These are phyloP conservation scores for Dilophus febrilis DNA, from an alignment of 2,888 invertebrate species.

Conservation along the genomic window DNA sequence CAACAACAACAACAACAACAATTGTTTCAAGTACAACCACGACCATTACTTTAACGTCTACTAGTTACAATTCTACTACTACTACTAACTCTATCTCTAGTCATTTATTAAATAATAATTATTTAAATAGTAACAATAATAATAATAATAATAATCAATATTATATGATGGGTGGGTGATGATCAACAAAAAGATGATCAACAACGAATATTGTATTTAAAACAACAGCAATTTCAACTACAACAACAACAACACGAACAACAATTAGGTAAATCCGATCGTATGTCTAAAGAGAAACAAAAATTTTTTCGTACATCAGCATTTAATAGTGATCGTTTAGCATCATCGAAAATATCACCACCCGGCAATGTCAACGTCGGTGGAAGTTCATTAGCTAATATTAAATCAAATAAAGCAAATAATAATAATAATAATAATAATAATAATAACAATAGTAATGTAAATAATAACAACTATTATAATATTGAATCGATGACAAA, in stretches of 20 bases:
- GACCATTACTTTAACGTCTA: not conserved
- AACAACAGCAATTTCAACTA: too few relatives aligned
- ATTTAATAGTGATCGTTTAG: conserved; percentile 42
- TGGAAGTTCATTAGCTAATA: conserved; percentile 2
- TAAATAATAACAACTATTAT: conserved; percentile 11
- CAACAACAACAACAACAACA: not conserved
- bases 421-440: not conserved
- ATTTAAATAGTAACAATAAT: too few relatives aligned
- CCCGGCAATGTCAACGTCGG: too few relatives aligned
- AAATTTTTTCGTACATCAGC: conserved; percentile 70
- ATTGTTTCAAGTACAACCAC: not conserved
- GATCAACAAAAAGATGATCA: too few relatives aligned
- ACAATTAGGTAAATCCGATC: conserved; percentile 38
- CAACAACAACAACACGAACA: conserved; percentile 8
- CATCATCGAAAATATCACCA: conserved; percentile 13
- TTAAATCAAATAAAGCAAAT: not conserved
- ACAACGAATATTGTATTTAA: too few relatives aligned
- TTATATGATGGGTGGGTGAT: too few relatives aligned
- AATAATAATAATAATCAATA: too few relatives aligned
- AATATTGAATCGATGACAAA: conserved; percentile 1
- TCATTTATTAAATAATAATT: too few relatives aligned
- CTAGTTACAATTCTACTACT: too few relatives aligned
- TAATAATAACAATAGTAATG: conserved; percentile 6
- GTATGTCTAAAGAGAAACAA: conserved; percentile 73
- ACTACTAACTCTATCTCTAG: too few relatives aligned